Evolutionary conservation across 2,797 vertebrate genomes (phyloP), one percentile per base, ranked within the genome.

Genomic region (Lepidocolaptes lacrymiger): DNA sequence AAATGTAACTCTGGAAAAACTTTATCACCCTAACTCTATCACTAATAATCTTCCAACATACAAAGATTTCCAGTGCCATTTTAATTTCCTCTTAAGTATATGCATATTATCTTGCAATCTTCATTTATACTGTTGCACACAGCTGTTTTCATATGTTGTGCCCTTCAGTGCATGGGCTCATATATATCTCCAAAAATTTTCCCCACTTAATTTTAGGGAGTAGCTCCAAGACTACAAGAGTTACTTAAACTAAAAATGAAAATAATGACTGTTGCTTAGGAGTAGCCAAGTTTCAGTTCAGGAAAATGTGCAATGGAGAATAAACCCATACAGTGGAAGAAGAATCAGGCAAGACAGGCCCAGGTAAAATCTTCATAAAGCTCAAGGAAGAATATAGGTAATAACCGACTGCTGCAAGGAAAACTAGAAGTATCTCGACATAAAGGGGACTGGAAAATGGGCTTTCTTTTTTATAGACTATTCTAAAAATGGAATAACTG

Each of bases 1-100:
- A 85, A 92, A 90, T 28, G 3, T 88, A 77, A 91, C 56, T 83
- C 43, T 23, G 10, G 36, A 36, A 82, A 84, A 83, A n/a, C 7
- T 1, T 69, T 54, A 77, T 19, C 12, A 78, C 6, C 1, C 30
- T 44, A 44, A 21, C 43, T 19, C 19, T 44, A 20, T 20, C 11
- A 30, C 11, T 59, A 63, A 36, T 28, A 68, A 43, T n/a, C 22
- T 39, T 75, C 23, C 48, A 64, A 55, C 5, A 14, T 11, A 22
- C 27, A 17, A 58, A 52, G 27, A 46, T 34, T 55, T 76, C 6
- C n/a, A 59, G 30, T 24, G 19, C 9, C 39, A 49, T 12, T 68
- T 51, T 64, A 32, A 52, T 73, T 83, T 83, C 6, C 26, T 79
- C 9, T 46, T 43, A 55, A 36, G 28, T 15, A 36, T 34, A 14